These are phyloP conservation scores for Merluccius polli DNA, from an alignment of 2,797 vertebrate genomes.

Conservation along the genomic window DNA sequence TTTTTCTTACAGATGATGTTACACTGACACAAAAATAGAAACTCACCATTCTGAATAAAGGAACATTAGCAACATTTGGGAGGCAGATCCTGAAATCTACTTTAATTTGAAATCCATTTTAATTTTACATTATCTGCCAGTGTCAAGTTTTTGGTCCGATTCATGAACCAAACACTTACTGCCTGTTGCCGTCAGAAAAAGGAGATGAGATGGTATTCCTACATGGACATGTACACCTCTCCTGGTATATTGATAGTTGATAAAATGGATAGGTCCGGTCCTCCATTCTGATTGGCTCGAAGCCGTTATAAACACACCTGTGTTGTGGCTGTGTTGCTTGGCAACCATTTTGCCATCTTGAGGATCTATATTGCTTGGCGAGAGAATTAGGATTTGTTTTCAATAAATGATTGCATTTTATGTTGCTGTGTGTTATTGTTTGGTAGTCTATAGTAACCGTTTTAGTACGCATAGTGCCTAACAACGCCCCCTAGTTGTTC, in stretches of 20 bases:
- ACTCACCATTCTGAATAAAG: constrained; percentile 13
- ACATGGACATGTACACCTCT: background rate
- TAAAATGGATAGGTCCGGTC: too few relatives aligned
- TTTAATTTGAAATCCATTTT: background rate
- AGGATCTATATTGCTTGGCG: too few relatives aligned
- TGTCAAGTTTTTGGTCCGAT: background rate
- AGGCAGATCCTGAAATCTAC: background rate
- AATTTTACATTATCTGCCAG: background rate
- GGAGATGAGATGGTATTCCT: background rate
- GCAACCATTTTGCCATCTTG: too few relatives aligned
- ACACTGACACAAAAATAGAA: constrained; percentile 40
- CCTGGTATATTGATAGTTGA: background rate
- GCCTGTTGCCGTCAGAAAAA: background rate
- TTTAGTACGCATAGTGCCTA: too few relatives aligned
- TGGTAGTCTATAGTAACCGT: too few relatives aligned
- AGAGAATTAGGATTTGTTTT: too few relatives aligned
- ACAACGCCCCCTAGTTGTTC: too few relatives aligned
- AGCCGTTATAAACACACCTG: too few relatives aligned
- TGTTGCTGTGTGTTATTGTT: too few relatives aligned
- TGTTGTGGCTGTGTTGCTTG: too few relatives aligned
- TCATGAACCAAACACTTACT: background rate
- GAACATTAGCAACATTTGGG: background rate
- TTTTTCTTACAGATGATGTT: constrained; percentile 67
- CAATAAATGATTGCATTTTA: too few relatives aligned
- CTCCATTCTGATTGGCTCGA: too few relatives aligned